Conservation (phyloP, 2,113 vertebrate species). For the Thymallus thymallus region DNA sequence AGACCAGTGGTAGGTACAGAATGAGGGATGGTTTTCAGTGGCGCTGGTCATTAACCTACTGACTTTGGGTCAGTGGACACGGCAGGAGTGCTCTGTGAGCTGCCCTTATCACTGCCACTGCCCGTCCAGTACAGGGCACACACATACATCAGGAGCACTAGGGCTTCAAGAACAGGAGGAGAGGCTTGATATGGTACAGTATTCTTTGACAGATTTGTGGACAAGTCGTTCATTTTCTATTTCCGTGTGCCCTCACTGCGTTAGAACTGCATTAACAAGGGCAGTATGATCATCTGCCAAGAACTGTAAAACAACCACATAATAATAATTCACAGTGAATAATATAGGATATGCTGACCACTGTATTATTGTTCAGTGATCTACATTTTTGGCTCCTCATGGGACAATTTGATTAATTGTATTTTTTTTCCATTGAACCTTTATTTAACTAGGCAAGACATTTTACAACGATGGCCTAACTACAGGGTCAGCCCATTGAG, state of each 20-base stretch:
- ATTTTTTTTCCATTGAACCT: too few species aligned
- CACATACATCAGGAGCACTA: too few species aligned
- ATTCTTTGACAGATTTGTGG: too few species aligned
- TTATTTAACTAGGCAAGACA: too few species aligned
- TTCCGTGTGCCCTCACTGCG: too few species aligned
- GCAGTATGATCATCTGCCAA: background rate
- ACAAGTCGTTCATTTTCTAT: too few species aligned
- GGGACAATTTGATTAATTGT: too few species aligned
- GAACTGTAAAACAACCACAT: background rate
- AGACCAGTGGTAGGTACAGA: constrained; percentile 59
- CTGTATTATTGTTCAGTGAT: background rate
- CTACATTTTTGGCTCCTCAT: background rate
- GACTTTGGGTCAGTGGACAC: constrained; percentile 60
- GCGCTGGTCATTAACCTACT: constrained; percentile 66
- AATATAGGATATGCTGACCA: too few species aligned
- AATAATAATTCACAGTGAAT: background rate
- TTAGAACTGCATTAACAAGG: background rate
- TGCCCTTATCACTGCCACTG: constrained; percentile 35
- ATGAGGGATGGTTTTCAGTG: constrained; percentile 62
- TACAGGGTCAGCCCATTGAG: too few species aligned
- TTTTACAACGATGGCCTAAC: too few species aligned
- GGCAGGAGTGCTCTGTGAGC: constrained; percentile 40
- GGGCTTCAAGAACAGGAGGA: too few species aligned
- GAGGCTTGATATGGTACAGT: too few species aligned
- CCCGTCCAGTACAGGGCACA: background rate